A percentile compares a stretch with the other conserved stretches of the same genome.
These are phyloP conservation scores for Trachelus stipa DNA, from an alignment of 2,888 invertebrate species.

Conservation along the genomic window DNA sequence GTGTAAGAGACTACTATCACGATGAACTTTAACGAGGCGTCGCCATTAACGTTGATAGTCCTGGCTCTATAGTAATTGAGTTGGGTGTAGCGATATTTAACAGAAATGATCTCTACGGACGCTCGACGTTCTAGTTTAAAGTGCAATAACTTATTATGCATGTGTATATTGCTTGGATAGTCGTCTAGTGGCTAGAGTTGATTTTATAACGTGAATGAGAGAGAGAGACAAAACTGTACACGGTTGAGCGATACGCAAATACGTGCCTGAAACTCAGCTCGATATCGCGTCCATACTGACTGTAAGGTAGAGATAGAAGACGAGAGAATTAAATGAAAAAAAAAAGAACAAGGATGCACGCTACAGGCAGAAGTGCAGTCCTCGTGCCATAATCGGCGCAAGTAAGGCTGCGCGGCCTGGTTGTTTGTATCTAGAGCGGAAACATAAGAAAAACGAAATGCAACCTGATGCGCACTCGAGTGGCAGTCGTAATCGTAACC, in stretches of 20 bases:
- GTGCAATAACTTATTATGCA: no score
- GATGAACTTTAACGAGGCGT: background rate
- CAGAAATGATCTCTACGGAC: background rate
- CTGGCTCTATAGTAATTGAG: background rate
- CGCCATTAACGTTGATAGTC: background rate
- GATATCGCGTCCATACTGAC: background rate
- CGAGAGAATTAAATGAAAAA: background rate
- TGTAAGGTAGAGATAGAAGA: background rate
- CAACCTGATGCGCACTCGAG: slow-evolving; percentile 5
- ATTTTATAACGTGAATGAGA: background rate
- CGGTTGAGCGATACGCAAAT: slow-evolving; percentile 1
- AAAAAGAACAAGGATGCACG: background rate
- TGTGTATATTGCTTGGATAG: no score
- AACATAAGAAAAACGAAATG: slow-evolving; percentile 59
- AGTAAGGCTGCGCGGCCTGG: slow-evolving; percentile 49
- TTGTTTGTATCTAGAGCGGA: slow-evolving; percentile 63
- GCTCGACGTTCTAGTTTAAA: no score
- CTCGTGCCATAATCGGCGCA: slow-evolving; percentile 43
- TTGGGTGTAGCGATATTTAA: slow-evolving; percentile 53
- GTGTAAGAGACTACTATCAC: background rate
- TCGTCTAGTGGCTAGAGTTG: no score
- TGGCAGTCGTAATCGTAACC: background rate
- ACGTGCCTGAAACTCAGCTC: background rate
- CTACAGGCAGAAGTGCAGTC: slow-evolving; percentile 10
- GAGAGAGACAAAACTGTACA: slow-evolving; percentile 9